phyloP scores from a whole-genome alignment of 2,888 invertebrate genomes.

The Limenitis arthemis region DNA sequence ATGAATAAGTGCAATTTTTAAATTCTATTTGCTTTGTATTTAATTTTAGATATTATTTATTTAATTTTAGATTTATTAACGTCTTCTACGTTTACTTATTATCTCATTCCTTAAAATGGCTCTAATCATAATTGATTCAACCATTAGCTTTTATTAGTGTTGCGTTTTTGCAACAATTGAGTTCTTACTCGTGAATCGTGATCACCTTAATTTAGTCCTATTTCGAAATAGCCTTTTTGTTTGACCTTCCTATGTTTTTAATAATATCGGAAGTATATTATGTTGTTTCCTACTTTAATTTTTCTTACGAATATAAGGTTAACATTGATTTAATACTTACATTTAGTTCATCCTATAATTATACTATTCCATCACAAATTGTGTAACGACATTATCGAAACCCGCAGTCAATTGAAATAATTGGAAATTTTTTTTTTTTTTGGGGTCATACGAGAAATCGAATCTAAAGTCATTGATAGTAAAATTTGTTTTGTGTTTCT shows the following conservation, averaged over 20 bases:
- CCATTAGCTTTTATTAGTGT: no score
- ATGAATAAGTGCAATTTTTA: no score
- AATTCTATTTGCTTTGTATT: no score
- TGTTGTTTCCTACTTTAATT: no score
- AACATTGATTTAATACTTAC: no score
- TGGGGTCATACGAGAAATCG: conserved; percentile 11
- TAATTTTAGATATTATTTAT: no score
- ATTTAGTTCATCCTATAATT: no score
- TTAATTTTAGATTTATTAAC: no score
- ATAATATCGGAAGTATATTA: background rate
- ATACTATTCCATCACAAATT: conserved; percentile 3
- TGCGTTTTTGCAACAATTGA: conserved; percentile 4
- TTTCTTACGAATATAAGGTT: no score
- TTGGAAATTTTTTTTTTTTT: conserved; percentile 15
- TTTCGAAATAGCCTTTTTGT: conserved; percentile 1
- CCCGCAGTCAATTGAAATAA: conserved; percentile 11
- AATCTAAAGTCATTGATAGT: background rate
- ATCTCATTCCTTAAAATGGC: no score
- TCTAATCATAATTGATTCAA: no score
- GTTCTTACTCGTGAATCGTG: conserved; percentile 7
- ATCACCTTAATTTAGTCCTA: conserved; percentile 14
- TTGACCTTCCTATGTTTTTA: conserved; percentile 9
- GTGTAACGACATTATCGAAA: conserved; percentile 1
- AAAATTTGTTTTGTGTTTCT: background rate
- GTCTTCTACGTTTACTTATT: no score